Conservation (phyloP, 2,797 vertebrate genomes). For the Forpus xanthops region DNA sequence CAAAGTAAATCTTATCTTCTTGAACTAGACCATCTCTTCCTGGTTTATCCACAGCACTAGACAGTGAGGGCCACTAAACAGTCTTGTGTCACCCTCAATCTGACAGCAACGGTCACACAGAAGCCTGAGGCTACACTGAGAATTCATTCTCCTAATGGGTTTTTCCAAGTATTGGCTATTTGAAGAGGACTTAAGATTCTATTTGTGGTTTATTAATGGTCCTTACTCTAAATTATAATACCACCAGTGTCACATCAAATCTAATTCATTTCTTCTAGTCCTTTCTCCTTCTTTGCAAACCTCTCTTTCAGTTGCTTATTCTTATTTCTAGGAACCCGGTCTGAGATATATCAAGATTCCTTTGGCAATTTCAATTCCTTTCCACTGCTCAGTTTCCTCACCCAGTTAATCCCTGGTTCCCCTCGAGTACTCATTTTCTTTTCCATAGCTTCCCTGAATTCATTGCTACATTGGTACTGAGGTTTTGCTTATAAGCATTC, state of each 20-base stretch:
- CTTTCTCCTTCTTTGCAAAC: not conserved
- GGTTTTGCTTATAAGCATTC: not conserved
- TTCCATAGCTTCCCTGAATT: not conserved
- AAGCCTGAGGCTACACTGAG: not conserved
- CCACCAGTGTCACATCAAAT: not conserved
- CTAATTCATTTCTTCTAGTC: not conserved
- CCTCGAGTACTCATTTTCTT: not conserved
- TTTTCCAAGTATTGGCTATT: not conserved
- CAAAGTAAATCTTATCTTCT: not conserved
- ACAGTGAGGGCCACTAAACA: not conserved
- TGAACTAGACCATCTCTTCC: not conserved
- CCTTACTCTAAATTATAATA: not conserved
- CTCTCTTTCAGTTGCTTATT: not conserved
- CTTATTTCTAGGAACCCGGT: not conserved
- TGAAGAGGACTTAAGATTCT: not conserved
- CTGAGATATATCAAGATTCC: not conserved
- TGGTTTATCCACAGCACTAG: not conserved
- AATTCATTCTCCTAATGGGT: not conserved
- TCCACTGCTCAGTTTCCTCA: not conserved
- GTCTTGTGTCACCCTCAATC: not conserved
- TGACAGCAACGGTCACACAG: not conserved
- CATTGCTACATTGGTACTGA: not conserved
- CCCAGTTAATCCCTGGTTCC: not conserved
- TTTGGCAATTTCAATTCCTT: not conserved
- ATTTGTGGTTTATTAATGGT: not conserved